Conservation (phyloP, 2,797 vertebrate species). For the Sebastes diploproa region DNA sequence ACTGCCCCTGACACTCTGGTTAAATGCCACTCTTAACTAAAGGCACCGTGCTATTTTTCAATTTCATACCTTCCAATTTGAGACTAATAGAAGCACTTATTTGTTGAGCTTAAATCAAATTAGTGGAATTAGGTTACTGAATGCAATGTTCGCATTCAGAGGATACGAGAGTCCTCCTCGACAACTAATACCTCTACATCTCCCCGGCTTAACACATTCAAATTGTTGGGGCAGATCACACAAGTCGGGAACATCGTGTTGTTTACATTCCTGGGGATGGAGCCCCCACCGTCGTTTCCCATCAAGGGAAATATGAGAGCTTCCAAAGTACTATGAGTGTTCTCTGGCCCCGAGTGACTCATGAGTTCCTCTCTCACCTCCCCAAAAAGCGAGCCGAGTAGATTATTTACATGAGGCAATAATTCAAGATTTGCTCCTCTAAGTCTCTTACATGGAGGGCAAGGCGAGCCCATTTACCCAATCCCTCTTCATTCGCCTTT, state of each 20-base stretch:
- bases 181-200: constrained; percentile 35
- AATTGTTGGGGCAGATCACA: constrained; percentile 58
- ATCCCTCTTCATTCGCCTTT: constrained; percentile 79
- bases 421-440: constrained; percentile 80
- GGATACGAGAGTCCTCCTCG: constrained; percentile 30
- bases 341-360: constrained; percentile 71
- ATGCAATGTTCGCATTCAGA: constrained; percentile 49
- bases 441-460: constrained; percentile 73
- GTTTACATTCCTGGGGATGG: constrained; percentile 76
- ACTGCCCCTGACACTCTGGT: constrained; percentile 32
- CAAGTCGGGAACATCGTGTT: constrained; percentile 58
- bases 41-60: constrained; percentile 44
- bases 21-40: constrained; percentile 46
- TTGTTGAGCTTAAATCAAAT: constrained; percentile 58
- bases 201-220: constrained; percentile 34
- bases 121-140: constrained; percentile 46
- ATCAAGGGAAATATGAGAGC: constrained; percentile 76
- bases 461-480: constrained; percentile 73
- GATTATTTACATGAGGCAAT: constrained; percentile 82
- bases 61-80: constrained; percentile 58
- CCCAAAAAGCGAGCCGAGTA: constrained; percentile 53
- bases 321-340: constrained; percentile 72
- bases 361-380: constrained; percentile 62
- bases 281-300: constrained; percentile 65
- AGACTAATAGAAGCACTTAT: constrained; percentile 54